These are phyloP conservation scores for Bombus confusus DNA, from an alignment of 1,140 invertebrate species.

Conservation along the genomic window DNA sequence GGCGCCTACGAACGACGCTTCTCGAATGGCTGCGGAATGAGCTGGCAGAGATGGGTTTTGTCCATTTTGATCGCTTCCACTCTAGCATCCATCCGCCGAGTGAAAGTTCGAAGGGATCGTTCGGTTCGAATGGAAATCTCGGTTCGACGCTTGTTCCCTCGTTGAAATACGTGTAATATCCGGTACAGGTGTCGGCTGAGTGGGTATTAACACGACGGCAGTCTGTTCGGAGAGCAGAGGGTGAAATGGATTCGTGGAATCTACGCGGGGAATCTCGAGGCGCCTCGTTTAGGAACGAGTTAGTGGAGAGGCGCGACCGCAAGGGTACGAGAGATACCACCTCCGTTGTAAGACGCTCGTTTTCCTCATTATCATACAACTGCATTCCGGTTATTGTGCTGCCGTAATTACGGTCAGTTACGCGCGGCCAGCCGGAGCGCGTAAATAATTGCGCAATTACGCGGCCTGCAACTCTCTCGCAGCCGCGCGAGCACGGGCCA, in stretches of 20 bases:
- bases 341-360: constrained; percentile 39
- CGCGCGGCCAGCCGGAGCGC: constrained; percentile 2
- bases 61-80: too few relatives aligned
- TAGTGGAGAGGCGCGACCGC: constrained; percentile 23
- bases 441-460: constrained; percentile 53
- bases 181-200: constrained; percentile 7
- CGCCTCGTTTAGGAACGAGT: constrained; percentile 38
- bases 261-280: constrained; percentile 16
- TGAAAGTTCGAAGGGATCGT: background rate
- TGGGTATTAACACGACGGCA: constrained; percentile 15
- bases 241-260: constrained; percentile 22
- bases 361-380: constrained; percentile 54
- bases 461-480: background rate
- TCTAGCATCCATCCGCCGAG: too few relatives aligned
- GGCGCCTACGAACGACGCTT: too few relatives aligned
- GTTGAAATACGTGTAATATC: constrained; percentile 11
- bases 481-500: background rate
- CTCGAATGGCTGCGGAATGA: too few relatives aligned
- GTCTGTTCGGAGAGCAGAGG: background rate
- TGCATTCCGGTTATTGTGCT: constrained; percentile 53
- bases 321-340: constrained; percentile 3
- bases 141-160: background rate
- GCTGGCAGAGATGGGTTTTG: too few relatives aligned
- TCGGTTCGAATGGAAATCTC: constrained; percentile 3
- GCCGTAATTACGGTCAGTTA: constrained; percentile 52